Base-by-base conservation (phyloP, 2,113 vertebrate genomes). In the Dicerorhinus sumatrensis region DNA sequence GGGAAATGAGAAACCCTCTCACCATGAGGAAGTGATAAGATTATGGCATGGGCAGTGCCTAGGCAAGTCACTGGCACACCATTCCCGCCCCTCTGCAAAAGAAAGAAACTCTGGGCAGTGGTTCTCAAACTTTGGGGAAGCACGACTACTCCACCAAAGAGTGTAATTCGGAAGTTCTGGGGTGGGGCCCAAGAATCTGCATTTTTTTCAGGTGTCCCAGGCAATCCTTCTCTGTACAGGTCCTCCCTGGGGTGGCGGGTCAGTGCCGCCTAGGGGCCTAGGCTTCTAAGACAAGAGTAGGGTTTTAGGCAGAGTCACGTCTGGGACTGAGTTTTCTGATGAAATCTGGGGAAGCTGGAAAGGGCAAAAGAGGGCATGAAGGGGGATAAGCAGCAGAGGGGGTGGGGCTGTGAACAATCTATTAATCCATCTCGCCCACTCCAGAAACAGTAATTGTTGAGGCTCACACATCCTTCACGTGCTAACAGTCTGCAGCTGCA, bases 401-500 rank as follows among this genome's bases (percentile, higher is more conserved):
- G 48, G 73, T 33, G 17, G 39, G 51, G 31, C 70, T n/a, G 63
- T 46, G 65, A 67, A 5, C 84, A 60, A 73, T 54, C 97, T 97
- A 96, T 97, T 93, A 60, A 98, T 97, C 98, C 96, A 54, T 88
- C 96, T 39, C 98, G 92, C 96, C 89, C 63, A 42, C 3, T 18
- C 86, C 25, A 48, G 86, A 93, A 96, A 97, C 95, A 96, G 96
- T 46, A 39, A 98, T 77, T 31, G 97, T n/a, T 93, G 2, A 75
- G 95, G 83, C 91, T 82, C 98, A 70, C 91, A 72, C 97, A 98
- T 97, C 91, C 97, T 95, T 98, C 98, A 97, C 54, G 7, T 67
- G 83, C 97, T 98, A 98, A 98, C 95, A 97, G 97, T 97, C 98
- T 97, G 96, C 97, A 96, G 98, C 98, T 98, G 96, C 81, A 96